phyloP scores from a whole-genome alignment of 2,113 vertebrate species.

The Carollia perspicillata region DNA sequence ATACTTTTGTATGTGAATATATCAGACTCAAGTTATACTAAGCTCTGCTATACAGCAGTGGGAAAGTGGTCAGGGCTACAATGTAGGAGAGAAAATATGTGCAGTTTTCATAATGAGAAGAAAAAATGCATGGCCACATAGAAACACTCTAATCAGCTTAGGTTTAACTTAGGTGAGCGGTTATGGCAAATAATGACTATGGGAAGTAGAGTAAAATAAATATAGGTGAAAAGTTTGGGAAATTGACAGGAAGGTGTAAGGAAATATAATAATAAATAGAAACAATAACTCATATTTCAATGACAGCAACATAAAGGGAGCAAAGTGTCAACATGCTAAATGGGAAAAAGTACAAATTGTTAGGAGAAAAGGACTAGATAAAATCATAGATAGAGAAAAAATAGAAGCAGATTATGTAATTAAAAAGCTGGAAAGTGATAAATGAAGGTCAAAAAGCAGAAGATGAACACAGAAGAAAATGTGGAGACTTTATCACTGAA shows the following conservation, averaged over 20 bases:
- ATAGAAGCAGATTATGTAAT: neutral
- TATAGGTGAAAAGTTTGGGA: neutral
- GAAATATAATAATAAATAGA: neutral
- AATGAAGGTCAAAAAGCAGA: neutral
- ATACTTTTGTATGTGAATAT: neutral
- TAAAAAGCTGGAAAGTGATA: neutral
- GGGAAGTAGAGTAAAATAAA: neutral
- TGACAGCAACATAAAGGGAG: neutral
- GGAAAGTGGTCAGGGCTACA: neutral
- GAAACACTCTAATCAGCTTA: neutral
- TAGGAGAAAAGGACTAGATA: neutral
- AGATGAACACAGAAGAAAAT: slow-evolving; percentile 6
- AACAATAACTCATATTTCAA: neutral
- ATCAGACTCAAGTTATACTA: neutral
- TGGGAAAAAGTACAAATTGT: neutral
- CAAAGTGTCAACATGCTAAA: neutral
- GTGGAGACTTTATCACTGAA: neutral
- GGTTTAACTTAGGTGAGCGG: neutral
- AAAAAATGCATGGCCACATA: neutral
- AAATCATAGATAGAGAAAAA: neutral
- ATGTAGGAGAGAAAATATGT: neutral
- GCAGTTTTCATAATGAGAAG: neutral
- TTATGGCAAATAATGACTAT: neutral
- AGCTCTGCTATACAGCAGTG: neutral
- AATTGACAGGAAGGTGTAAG: neutral